A percentile compares a stretch with the other conserved stretches of the same genome.
Conservation (phyloP, 2,888 invertebrate species). For the Slavum lentiscoides region DNA sequence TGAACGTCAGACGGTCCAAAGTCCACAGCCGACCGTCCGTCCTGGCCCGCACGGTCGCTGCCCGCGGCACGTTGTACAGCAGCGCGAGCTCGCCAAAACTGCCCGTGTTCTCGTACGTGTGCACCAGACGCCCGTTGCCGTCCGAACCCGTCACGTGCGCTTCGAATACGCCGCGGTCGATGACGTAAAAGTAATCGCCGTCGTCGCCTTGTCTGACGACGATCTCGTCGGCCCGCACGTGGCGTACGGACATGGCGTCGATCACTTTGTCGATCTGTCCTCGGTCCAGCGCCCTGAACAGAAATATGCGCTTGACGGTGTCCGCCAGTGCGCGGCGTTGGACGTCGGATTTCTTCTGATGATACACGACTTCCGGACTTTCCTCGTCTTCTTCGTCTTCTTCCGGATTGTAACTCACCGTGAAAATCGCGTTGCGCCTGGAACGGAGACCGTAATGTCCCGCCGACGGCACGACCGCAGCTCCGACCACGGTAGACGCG, state of each 20-base stretch:
- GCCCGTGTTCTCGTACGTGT: constrained; percentile 87
- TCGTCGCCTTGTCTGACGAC: constrained; percentile 96
- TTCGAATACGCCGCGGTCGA: constrained; percentile 85
- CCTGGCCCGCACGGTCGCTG: constrained; percentile 86
- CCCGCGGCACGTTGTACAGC: constrained; percentile 96
- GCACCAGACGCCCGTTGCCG: constrained; percentile 69
- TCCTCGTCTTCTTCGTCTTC: constrained; percentile 88
- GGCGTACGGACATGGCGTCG: constrained; percentile 97
- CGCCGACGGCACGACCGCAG: constrained; percentile 71
- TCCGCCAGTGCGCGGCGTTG: constrained; percentile 88
- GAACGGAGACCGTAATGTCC: neutral
- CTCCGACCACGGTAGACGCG: constrained; percentile 71
- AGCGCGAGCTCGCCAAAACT: constrained; percentile 96
- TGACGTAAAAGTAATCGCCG: constrained; percentile 98
- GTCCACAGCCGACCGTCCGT: constrained; percentile 93
- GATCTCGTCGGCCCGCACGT: constrained; percentile 79
- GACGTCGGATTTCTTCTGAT: constrained; percentile 81
- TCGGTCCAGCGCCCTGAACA: constrained; percentile 91
- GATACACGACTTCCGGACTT: constrained; percentile 73
- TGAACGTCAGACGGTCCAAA: constrained; percentile 95
- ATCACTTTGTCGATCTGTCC: constrained; percentile 88
- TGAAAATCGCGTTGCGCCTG: constrained; percentile 91
- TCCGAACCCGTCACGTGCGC: constrained; percentile 72
- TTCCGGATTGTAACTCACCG: constrained; percentile 96
- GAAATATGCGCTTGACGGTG: constrained; percentile 86